Evolutionary conservation across 1,140 invertebrate genomes (phyloP).

Genomic region (Zelostemma sp.): DNA sequence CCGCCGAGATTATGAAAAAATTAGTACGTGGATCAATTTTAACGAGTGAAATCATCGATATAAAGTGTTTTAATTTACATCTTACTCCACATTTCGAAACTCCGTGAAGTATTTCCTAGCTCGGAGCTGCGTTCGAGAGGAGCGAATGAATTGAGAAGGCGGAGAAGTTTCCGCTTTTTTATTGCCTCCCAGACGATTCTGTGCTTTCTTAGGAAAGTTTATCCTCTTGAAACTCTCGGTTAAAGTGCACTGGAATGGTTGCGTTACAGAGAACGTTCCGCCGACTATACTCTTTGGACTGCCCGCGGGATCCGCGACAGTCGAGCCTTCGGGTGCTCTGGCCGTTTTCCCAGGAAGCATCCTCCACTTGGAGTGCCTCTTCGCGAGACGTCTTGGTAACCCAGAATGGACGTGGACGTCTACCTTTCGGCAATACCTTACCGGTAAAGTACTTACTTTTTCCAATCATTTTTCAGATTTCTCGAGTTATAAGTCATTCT

Average conservation of each 20-base stretch:
- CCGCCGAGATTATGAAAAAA: background rate
- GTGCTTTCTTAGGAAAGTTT: slow-evolving; percentile 48
- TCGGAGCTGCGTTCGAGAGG: slow-evolving; percentile 21
- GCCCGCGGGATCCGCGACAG: slow-evolving; percentile 82
- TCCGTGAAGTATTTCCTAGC: slow-evolving; percentile 15
- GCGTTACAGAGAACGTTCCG: slow-evolving; percentile 80
- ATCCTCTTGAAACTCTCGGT: slow-evolving; percentile 39
- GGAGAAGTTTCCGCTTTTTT: slow-evolving; percentile 25
- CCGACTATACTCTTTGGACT: slow-evolving; percentile 86
- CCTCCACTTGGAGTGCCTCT: slow-evolving; percentile 86
- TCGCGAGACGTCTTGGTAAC: slow-evolving; percentile 79
- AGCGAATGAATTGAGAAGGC: slow-evolving; percentile 25
- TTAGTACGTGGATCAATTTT: background rate
- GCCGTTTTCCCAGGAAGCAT: slow-evolving; percentile 87
- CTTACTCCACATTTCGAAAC: background rate
- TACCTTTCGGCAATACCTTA: slow-evolving; percentile 79
- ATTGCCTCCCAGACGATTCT: slow-evolving; percentile 9
- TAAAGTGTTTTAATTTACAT: background rate
- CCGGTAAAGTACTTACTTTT: slow-evolving; percentile 72
- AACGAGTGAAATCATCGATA: no score
- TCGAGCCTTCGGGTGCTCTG: slow-evolving; percentile 82
- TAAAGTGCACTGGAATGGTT: slow-evolving; percentile 41
- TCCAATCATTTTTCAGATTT: background rate
- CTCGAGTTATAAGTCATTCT: background rate
- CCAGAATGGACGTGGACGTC: slow-evolving; percentile 93